A percentile compares a stretch with the other conserved stretches of the same genome.
Evolutionary conservation across 2,888 invertebrate species (phyloP).

Genomic region (Drosophila mayaguana): DNA sequence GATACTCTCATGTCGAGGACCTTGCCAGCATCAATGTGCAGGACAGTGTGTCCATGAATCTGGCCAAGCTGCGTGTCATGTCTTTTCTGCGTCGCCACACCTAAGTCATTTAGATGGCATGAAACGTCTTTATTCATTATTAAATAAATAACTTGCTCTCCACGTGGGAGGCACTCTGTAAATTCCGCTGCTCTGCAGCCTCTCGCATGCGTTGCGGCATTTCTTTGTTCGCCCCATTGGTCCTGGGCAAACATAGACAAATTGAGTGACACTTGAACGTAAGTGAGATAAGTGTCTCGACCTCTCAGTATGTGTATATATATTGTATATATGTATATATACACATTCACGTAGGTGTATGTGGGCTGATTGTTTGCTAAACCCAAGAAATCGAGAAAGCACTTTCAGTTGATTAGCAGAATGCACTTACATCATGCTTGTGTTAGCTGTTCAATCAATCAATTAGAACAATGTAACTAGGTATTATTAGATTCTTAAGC

Average conservation of each 20-base stretch:
- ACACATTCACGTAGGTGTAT: neutral
- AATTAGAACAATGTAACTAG: neutral
- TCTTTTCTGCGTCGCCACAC: constrained; percentile 69
- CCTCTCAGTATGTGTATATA: constrained; percentile 10
- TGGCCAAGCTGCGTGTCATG: constrained; percentile 77
- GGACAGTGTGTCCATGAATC: constrained; percentile 79
- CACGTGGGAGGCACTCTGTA: constrained; percentile 51
- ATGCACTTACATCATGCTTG: constrained; percentile 48
- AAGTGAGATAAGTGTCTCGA: constrained; percentile 57
- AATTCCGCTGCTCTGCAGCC: constrained; percentile 29
- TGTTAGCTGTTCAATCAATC: neutral
- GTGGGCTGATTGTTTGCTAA: constrained; percentile 28
- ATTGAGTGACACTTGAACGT: constrained; percentile 66
- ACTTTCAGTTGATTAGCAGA: constrained; percentile 68
- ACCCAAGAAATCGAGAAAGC: constrained; percentile 24
- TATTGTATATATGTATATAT: neutral
- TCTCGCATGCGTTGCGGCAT: constrained; percentile 26
- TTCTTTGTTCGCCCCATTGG: constrained; percentile 16
- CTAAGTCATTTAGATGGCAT: constrained; percentile 44
- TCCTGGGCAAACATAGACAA: constrained; percentile 57
- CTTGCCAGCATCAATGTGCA: constrained; percentile 74
- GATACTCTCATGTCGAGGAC: constrained; percentile 81
- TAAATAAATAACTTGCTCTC: constrained; percentile 60
- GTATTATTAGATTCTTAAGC: neutral
- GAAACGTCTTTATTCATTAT: constrained; percentile 37